Percentiles rank a stretch among this genome's conserved stretches.
These are phyloP conservation scores for Penaeus monodon DNA, from an alignment of 2,888 invertebrate species.

Conservation along the genomic window DNA sequence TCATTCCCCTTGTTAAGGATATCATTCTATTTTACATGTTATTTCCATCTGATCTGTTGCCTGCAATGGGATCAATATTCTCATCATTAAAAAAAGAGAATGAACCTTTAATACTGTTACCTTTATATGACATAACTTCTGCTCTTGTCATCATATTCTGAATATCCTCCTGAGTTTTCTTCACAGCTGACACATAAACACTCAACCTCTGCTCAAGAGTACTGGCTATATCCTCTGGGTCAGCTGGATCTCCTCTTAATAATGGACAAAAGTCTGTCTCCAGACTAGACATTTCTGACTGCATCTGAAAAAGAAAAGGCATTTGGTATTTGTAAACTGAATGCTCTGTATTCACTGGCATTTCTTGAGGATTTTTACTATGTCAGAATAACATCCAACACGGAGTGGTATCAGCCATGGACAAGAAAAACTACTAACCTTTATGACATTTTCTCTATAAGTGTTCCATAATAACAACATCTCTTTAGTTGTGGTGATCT, in stretches of 20 bases:
- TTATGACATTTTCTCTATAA: slow-evolving; percentile 77
- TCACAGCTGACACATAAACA: slow-evolving; percentile 57
- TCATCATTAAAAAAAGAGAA: not conserved
- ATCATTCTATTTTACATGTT: too few species aligned
- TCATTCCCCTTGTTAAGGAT: too few species aligned
- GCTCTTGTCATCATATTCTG: slow-evolving; percentile 75
- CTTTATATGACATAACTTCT: slow-evolving; percentile 77
- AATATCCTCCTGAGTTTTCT: slow-evolving; percentile 60
- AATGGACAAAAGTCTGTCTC: slow-evolving; percentile 62
- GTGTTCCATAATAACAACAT: slow-evolving; percentile 73
- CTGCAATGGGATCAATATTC: not conserved
- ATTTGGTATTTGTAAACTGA: not conserved
- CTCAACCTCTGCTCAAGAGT: slow-evolving; percentile 50
- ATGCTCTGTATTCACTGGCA: not conserved
- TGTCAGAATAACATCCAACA: too few species aligned
- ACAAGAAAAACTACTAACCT: slow-evolving; percentile 71
- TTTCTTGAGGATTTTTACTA: not conserved
- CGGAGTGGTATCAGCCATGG: not conserved
- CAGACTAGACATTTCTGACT: slow-evolving; percentile 47
- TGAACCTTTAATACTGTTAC: slow-evolving; percentile 68
- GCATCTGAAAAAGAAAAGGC: slow-evolving; percentile 46
- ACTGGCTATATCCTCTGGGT: slow-evolving; percentile 54
- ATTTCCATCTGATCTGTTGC: not conserved
- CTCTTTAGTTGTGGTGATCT: slow-evolving; percentile 74
- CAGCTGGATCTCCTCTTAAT: slow-evolving; percentile 46